Evolutionary conservation across 2,113 vertebrate species (phyloP).

Genomic region (Ascaphus truei): DNA sequence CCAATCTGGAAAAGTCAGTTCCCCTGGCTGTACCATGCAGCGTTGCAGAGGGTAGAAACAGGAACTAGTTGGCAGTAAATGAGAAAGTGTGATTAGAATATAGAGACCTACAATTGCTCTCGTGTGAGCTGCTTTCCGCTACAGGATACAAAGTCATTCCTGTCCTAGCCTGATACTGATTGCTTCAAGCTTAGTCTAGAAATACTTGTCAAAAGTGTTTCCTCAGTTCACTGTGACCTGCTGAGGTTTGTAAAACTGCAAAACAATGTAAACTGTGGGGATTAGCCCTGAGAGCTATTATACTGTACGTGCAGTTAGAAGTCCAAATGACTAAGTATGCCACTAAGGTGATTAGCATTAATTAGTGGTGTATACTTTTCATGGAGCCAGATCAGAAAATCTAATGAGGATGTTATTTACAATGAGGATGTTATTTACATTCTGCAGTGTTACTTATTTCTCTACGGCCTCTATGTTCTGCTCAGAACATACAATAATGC

Average conservation of each 20-base stretch:
- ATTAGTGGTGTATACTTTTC: too few relatives aligned
- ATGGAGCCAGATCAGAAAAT: too few relatives aligned
- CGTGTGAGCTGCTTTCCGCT: constrained; percentile 74
- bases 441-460: too few relatives aligned
- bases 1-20: constrained; percentile 53
- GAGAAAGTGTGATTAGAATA: constrained; percentile 68
- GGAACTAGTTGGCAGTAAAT: constrained; percentile 67
- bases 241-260: constrained; percentile 57
- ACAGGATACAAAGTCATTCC: constrained; percentile 79
- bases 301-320: too few relatives aligned
- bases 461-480: too few relatives aligned
- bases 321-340: too few relatives aligned
- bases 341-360: too few relatives aligned
- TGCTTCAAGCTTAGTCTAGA: constrained; percentile 70
- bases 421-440: too few relatives aligned
- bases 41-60: constrained; percentile 58
- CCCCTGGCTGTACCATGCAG: constrained; percentile 38
- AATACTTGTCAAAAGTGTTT: constrained; percentile 70
- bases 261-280: background rate
- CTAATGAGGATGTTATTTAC: too few relatives aligned
- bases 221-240: constrained; percentile 64
- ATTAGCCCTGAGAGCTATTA: too few relatives aligned
- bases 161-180: constrained; percentile 76
- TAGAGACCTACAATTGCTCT: constrained; percentile 64
- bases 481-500: too few relatives aligned